Evolutionary conservation across 2,797 vertebrate species (phyloP), one percentile per base, ranked within the genome.

Genomic region (Mormyrus proboscirostris): DNA sequence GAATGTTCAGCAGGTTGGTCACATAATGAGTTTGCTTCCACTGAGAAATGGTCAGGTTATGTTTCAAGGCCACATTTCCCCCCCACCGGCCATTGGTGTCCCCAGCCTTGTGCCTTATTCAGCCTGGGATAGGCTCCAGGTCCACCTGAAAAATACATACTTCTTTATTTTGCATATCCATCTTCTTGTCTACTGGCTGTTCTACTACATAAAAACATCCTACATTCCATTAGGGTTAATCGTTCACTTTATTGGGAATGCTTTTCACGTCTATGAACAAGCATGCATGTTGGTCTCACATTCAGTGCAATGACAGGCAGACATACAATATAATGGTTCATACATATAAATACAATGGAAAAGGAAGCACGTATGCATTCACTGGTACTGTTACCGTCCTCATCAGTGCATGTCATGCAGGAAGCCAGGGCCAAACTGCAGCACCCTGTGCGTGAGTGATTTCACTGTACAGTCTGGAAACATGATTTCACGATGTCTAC

Each of bases 351-450:
- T 50, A 47, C 25, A 88, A 47, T 57, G 10, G 33, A 47, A 41
- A 33, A 22, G 16, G 14, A 87, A 69, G 22, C 19, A 84, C 25
- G 62, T 41, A 29, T 55, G 49, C 51, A 33, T 33, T 62, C 53
- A 51, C 4, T 51, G 50, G 50, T 2, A n/a, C 25, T 88, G 41
- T 65, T 16, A 62, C 9, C 33, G 19, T 87, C 65, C 25, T 88
- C 86, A 82, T 16, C 73, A 65, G 73, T 88, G 88, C 76, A 50
- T 88, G 59, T 88, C 89, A 88, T 90, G 89, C 89, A 88, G 88
- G 29, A 82, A 82, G 22, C 87, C 47, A 51, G 16, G 44, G 22
- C 22, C 57, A 47, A 69, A 69, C 14, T 73, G 44, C 10, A 84
- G 16, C n/a, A 9, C 19, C 14, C 19, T 84, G 19, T 50, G n/a